Base-by-base conservation (phyloP, 1,140 invertebrate species). In the Laupala kohalensis region DNA sequence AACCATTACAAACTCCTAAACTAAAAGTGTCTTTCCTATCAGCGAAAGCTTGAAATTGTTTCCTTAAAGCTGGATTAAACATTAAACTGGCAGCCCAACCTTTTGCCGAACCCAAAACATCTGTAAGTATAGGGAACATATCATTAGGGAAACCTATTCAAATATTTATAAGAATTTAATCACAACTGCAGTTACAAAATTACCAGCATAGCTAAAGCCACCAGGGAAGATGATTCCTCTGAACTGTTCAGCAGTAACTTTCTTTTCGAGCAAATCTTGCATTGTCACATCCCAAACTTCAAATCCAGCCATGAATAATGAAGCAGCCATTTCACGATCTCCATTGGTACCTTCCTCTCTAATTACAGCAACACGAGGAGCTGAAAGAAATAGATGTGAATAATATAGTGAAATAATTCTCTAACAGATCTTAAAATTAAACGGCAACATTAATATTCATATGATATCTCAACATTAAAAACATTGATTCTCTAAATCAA, bases 271-370 rank as follows among this genome's bases (percentile, higher is more conserved):
- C 19, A 97, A 79, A 84, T 97, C 95, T 75, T 92, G 90, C 91
- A 96, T 95, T 0, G 93, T 94, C 0, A 97, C 86, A 80, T 98
- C 95, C 83, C 90, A 94, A 6, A 94, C 92, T 15, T 94, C 89
- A 79, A 99, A 99, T 69, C 95, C 94, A 25, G 92, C 94, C 83
- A 91, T 86, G 73, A 91, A 83, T n/a, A 98, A 85, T 13, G 93
- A 89, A n/a, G 94, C 94, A 12, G 92, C 91, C 96, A 99, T 98
- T 85, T 99, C 97, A 70, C 96, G 83, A 78, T 99, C 97, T 62
- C 96, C 96, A 79, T 99, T 99, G 29, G 88, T 92, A 74, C 97
- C 97, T 89, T 99, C 97, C 83, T 99, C 97, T 65, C 97, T 83
- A 29, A 99, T 83, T 0, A 99, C 93, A 12, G 95, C 96, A 1